Conservation (phyloP, 2,888 invertebrate genomes). For the Lasioglossum pauxillum region DNA sequence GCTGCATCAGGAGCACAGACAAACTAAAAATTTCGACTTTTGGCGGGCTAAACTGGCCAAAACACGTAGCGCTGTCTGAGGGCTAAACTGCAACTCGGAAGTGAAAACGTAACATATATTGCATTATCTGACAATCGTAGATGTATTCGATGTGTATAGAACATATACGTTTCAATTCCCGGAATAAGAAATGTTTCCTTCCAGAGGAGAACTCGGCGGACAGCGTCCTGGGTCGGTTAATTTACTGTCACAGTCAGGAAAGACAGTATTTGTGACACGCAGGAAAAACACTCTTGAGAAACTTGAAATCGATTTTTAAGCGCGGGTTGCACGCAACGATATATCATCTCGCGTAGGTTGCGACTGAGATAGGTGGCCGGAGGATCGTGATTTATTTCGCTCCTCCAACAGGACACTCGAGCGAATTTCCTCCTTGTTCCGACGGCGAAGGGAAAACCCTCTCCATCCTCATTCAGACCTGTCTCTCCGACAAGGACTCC, state of each 20-base stretch:
- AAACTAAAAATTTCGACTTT: too few relatives aligned
- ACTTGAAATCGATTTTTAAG: conserved; percentile 53
- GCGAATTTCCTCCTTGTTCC: conserved; percentile 56
- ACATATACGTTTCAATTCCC: background rate
- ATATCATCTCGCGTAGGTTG: conserved; percentile 54
- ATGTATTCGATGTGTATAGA: background rate
- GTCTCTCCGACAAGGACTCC: conserved; percentile 33
- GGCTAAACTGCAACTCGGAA: background rate
- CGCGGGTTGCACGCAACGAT: conserved; percentile 33
- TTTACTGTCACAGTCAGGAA: conserved; percentile 12
- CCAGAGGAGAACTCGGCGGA: too few relatives aligned
- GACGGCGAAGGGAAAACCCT: conserved; percentile 19
- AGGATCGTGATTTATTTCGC: conserved; percentile 63
- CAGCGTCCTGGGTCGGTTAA: background rate
- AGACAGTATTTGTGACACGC: background rate
- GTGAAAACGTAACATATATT: background rate
- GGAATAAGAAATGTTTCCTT: background rate
- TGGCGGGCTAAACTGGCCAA: too few relatives aligned
- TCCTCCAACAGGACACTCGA: conserved; percentile 59
- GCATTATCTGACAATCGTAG: background rate
- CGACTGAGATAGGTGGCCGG: conserved; percentile 52
- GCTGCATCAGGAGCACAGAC: too few relatives aligned
- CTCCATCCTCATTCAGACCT: conserved; percentile 36
- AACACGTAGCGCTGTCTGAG: too few relatives aligned
- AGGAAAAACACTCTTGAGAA: conserved; percentile 25